Base-by-base conservation (phyloP, 2,797 vertebrate genomes). In the Neopelma chrysocephalum region DNA sequence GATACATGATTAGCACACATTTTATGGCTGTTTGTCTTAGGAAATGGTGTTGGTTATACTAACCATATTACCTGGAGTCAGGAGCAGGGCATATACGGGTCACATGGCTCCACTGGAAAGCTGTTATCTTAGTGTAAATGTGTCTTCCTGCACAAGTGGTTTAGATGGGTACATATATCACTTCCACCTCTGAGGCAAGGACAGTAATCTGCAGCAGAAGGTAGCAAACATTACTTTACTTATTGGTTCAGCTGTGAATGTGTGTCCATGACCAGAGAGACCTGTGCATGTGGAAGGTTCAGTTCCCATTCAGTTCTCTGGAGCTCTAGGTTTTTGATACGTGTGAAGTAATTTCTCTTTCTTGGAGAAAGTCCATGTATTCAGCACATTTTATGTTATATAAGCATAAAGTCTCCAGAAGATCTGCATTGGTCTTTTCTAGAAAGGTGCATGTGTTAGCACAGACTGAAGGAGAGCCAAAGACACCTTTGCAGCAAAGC, bases 1-100 rank as follows among this genome's bases (percentile, higher is more conserved):
- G 27, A 36, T 56, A 40, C 0, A 1, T 45, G 43, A 62, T 45
- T 21, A 70, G 23, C 51, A 50, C 1, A 4, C 0, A 15, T 69
- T 19, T 54, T 82, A 13, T 21, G 21, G 13, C 25, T 6, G 1
- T 71, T 75, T 66, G 10, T 71, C 53, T 40, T 53, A 53, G 57
- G 57, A 82, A 79, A 32, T 34, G 29, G 32, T 1, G 0, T 27
- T 84, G 61, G 32, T 57, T 53, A 12, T 69, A n/a, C 18, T 45
- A 54, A 47, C 34, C 18, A 0, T 50, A 15, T 50, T 45, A 26
- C 26, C 29, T 53, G 38, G 20, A 65, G 29, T 61, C 34, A 82
- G 58, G 31, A 88, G 11, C 23, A 62, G 72, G 40, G 10, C 32
- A 22, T 48, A 43, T 32, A 38, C 13, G 0, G 0, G 27, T 43